phyloP scores from a whole-genome alignment of 2,797 vertebrate genomes.

The Neomorphus geoffroyi region DNA sequence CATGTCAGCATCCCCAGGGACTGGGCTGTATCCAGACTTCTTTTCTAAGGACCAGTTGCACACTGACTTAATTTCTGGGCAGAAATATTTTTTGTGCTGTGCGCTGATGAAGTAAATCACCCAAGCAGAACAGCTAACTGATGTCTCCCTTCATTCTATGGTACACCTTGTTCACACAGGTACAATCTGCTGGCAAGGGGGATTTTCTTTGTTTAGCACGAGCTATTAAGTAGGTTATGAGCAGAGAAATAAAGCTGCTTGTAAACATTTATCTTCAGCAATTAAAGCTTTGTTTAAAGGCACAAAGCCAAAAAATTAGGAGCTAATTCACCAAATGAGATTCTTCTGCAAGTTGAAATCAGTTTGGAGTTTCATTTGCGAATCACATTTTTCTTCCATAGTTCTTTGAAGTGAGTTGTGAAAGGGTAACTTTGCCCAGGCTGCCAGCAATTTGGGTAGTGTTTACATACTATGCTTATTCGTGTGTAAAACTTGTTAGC shows the following conservation, averaged over 20 bases:
- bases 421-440: background rate
- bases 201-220: background rate
- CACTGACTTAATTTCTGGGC: background rate
- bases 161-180: background rate
- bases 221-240: background rate
- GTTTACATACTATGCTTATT: background rate
- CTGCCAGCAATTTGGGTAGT: background rate
- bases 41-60: background rate
- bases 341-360: slow-evolving; percentile 20
- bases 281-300: slow-evolving; percentile 36
- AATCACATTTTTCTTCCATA: background rate
- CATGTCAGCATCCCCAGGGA: rapidly evolving
- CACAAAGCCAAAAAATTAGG: slow-evolving; percentile 22
- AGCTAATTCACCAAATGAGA: slow-evolving; percentile 23
- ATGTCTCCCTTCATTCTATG: background rate
- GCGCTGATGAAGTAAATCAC: background rate
- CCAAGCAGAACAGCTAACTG: background rate
- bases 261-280: slow-evolving; percentile 19
- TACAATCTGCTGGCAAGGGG: background rate
- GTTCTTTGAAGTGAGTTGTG: background rate
- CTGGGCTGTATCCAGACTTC: background rate
- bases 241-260: background rate
- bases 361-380: background rate
- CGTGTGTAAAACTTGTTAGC: background rate
- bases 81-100: background rate